These are phyloP conservation scores for Arctocebus calabarensis DNA, from an alignment of 2,797 vertebrate genomes.

Conservation along the genomic window DNA sequence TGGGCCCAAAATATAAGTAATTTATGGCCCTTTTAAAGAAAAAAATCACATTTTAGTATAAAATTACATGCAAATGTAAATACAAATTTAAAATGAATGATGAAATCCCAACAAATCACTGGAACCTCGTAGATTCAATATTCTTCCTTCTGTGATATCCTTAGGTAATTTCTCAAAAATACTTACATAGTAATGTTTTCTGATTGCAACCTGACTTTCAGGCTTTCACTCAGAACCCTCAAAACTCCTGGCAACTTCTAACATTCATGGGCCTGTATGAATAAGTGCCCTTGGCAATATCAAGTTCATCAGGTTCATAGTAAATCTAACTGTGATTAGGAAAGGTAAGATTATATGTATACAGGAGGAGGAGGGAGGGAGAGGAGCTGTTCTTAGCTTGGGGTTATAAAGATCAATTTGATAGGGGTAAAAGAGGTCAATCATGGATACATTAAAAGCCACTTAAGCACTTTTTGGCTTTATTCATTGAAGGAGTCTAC, in stretches of 20 bases:
- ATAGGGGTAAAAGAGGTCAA: background rate
- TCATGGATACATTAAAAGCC: background rate
- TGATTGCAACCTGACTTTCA: background rate
- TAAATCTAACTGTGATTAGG: background rate
- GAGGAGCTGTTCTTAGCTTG: background rate
- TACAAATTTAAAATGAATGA: background rate
- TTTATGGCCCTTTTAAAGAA: background rate
- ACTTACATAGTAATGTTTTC: background rate
- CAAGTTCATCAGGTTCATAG: background rate
- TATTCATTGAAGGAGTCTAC: slow-evolving; percentile 4
- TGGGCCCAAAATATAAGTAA: background rate
- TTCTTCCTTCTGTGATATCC: background rate
- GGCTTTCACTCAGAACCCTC: background rate
- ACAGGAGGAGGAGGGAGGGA: background rate
- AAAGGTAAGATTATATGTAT: background rate
- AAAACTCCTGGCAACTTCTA: background rate
- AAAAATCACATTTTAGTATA: background rate
- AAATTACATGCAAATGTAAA: background rate
- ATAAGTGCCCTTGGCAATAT: background rate
- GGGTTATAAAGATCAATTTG: background rate
- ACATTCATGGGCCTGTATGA: background rate
- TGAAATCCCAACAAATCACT: background rate
- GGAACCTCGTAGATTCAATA: background rate
- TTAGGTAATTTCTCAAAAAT: background rate
- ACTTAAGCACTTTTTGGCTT: slow-evolving; percentile 35